These are phyloP conservation scores for Lamellibrachia luymesi DNA, from an alignment of 1,140 invertebrate genomes.

Conservation along the genomic window DNA sequence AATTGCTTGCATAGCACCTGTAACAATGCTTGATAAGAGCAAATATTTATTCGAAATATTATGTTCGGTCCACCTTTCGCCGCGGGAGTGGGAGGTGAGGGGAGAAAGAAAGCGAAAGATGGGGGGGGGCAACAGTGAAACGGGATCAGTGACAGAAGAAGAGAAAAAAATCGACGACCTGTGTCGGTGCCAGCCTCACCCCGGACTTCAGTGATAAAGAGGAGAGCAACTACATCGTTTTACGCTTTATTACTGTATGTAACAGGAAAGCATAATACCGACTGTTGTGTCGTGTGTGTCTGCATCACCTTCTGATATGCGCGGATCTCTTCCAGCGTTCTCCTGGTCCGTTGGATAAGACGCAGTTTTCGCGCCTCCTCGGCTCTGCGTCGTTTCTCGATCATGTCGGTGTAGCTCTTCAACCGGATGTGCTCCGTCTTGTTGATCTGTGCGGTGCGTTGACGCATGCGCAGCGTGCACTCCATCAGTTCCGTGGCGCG, in stretches of 20 bases:
- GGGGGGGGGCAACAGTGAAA: no score
- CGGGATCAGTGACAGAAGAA: no score
- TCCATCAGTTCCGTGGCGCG: neutral
- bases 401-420: neutral
- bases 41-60: neutral
- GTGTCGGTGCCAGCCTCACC: no score
- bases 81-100: no score
- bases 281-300: neutral
- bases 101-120: no score
- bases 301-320: neutral
- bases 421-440: neutral
- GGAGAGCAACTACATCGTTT: neutral
- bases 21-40: neutral
- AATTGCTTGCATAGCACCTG: neutral
- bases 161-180: no score
- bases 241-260: neutral
- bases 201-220: neutral
- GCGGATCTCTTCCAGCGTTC: conserved; percentile 4
- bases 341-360: neutral
- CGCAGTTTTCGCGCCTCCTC: conserved; percentile 4
- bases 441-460: conserved; percentile 10
- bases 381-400: neutral
- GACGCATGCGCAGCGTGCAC: neutral
- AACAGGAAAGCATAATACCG: neutral
- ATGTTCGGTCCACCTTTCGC: neutral